These are phyloP conservation scores for Drosophila aff. DNA, from an alignment of 1,140 invertebrate genomes.

Conservation along the genomic window DNA sequence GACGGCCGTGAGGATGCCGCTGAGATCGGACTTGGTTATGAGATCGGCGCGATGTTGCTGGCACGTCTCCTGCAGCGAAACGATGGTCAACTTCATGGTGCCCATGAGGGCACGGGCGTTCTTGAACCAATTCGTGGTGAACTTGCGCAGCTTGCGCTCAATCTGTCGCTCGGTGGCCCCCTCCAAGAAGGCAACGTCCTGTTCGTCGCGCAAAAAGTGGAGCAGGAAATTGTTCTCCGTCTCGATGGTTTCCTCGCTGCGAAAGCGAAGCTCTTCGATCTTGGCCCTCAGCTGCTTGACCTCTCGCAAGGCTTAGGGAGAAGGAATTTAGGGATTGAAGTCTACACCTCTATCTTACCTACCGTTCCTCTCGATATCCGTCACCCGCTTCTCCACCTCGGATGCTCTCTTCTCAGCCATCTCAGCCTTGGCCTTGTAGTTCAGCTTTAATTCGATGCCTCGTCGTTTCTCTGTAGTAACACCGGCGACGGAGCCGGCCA, in stretches of 20 bases:
- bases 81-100: constrained; percentile 77
- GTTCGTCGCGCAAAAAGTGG: constrained; percentile 73
- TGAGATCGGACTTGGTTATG: constrained; percentile 82
- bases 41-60: constrained; percentile 73
- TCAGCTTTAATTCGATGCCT: constrained; percentile 56
- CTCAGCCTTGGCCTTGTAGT: constrained; percentile 75
- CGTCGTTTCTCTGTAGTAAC: constrained; percentile 44
- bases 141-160: constrained; percentile 77
- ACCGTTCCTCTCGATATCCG: constrained; percentile 75
- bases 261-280: constrained; percentile 72
- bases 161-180: constrained; percentile 74
- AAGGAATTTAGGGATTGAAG: background rate
- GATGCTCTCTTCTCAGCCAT: constrained; percentile 70
- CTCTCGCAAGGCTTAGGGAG: constrained; percentile 61
- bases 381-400: constrained; percentile 71
- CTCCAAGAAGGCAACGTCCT: constrained; percentile 63
- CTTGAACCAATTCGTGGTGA: constrained; percentile 79
- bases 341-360: background rate
- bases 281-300: constrained; percentile 74
- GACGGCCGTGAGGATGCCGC: constrained; percentile 83
- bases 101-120: constrained; percentile 72
- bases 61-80: constrained; percentile 74
- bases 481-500: background rate
- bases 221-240: constrained; percentile 76
- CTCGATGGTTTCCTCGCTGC: constrained; percentile 72